Base-by-base conservation (phyloP, 2,888 invertebrate species). In the Choristoneura rosaceana region DNA sequence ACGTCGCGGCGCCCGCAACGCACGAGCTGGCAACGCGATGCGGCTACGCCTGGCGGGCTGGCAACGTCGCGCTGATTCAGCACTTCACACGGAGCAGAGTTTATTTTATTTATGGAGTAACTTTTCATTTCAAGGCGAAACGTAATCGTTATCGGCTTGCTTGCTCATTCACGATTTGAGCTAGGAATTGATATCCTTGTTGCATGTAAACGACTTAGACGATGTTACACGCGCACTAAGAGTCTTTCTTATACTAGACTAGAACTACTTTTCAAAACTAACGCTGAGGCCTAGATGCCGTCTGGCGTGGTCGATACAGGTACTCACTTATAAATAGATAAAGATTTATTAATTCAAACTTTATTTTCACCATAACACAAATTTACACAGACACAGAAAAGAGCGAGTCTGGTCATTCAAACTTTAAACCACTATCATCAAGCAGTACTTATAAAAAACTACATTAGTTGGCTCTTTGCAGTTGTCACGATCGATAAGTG, bases 51-150 rank as follows among this genome's bases (percentile, higher is more conserved):
- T 74, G 61, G 34, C 61, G 73, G 58, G 69, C 67, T 73, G 91
- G 92, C 92, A 93, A 93, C 92, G 84, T 79, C 86, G 88, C 89
- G 81, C 90, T 92, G 92, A 92, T 90, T 92, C 92, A 91, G 90
- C 92, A 90, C 82, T 88, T 87, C 86, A 84, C 87, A 89, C 86
- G 80, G 79, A 76, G 77, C 76, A 74, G 76, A 78, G 78, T 76
- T 74, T 71, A 74, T 73, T 75, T 76, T 69, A 73, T 73, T 73
- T 73, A 73, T 64, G 73, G 69, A 69, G 73, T 67, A 73, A 73
- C 73, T 73, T 73, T 73, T 73, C 63, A 68, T 73, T 73, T 73
- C 73, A 73, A 73, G 73, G 73, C 64, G 55, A 66, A 64, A 60
- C 73, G 69, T 64, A 73, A 73, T 73, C 64, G 73, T 73, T 73